Evolutionary conservation across 2,797 vertebrate genomes (phyloP).

Genomic region (Varecia variegata): DNA sequence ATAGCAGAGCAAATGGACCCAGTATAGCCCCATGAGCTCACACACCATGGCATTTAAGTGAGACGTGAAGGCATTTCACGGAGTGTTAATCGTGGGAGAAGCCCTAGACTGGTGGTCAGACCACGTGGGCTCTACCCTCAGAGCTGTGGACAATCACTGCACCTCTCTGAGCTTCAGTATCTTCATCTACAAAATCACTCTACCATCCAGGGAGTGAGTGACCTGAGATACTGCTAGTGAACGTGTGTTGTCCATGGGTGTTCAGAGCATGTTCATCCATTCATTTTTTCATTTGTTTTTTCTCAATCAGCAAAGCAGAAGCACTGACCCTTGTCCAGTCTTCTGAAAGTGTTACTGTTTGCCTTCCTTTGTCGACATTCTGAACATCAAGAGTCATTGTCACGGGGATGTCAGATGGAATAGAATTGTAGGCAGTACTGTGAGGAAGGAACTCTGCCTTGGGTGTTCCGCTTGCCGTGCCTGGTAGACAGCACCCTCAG

Average conservation of each 20-base stretch:
- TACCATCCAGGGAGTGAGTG: not conserved
- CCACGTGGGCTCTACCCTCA: fast-evolving
- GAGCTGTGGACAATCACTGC: not conserved
- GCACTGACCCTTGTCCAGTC: not conserved
- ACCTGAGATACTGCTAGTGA: not conserved
- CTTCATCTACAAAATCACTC: not conserved
- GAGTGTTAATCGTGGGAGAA: not conserved
- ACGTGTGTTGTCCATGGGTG: not conserved
- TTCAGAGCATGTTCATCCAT: not conserved
- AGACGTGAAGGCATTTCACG: not conserved
- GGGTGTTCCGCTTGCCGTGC: not conserved
- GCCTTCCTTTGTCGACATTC: not conserved
- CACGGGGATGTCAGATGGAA: not conserved
- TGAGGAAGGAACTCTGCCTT: not conserved
- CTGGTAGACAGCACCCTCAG: not conserved
- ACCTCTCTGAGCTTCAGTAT: not conserved
- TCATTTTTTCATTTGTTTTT: not conserved
- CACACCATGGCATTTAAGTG: not conserved
- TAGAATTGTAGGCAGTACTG: not conserved
- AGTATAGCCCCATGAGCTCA: not conserved
- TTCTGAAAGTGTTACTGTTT: not conserved
- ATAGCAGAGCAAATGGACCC: not conserved
- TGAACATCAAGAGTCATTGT: not conserved
- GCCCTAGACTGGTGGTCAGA: not conserved
- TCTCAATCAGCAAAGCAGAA: not conserved